Evolutionary conservation across 2,888 invertebrate genomes (phyloP).

Genomic region (Eristalinus sepulchralis): DNA sequence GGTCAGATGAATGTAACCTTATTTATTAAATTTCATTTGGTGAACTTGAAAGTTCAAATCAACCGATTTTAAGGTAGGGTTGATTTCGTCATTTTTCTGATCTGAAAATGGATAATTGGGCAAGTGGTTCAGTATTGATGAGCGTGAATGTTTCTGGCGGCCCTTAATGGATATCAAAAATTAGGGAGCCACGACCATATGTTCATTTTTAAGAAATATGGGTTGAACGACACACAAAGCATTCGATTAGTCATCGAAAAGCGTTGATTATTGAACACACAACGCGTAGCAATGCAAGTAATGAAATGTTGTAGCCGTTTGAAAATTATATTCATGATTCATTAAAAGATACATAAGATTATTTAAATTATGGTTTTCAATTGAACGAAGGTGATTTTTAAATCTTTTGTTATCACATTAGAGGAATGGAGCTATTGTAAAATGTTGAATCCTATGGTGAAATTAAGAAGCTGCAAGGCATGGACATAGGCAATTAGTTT

Average conservation of each 20-base stretch:
- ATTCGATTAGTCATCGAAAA: constrained; percentile 5
- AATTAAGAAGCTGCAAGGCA: too few relatives aligned
- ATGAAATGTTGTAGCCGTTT: background rate
- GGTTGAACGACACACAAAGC: constrained; percentile 14
- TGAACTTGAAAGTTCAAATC: constrained; percentile 34
- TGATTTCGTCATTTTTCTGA: background rate
- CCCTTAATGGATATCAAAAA: background rate
- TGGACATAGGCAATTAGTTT: too few relatives aligned
- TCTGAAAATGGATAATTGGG: background rate
- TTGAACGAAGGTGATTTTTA: too few relatives aligned
- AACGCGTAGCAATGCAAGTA: background rate
- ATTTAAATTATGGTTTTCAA: too few relatives aligned
- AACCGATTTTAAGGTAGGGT: background rate
- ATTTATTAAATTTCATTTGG: constrained; percentile 39
- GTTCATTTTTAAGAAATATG: background rate
- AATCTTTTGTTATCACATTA: too few relatives aligned
- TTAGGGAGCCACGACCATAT: background rate
- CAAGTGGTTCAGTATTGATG: background rate
- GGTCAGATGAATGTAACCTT: constrained; percentile 34
- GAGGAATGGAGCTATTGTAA: too few relatives aligned
- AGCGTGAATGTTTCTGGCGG: background rate
- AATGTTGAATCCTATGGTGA: too few relatives aligned
- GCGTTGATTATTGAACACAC: constrained; percentile 13
- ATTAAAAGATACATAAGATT: too few relatives aligned
- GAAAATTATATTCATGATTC: too few relatives aligned